Percentiles rank a stretch among this genome's conserved stretches.
These are phyloP conservation scores for Callaeas wilsoni DNA, from an alignment of 2,113 vertebrate species.

Conservation along the genomic window DNA sequence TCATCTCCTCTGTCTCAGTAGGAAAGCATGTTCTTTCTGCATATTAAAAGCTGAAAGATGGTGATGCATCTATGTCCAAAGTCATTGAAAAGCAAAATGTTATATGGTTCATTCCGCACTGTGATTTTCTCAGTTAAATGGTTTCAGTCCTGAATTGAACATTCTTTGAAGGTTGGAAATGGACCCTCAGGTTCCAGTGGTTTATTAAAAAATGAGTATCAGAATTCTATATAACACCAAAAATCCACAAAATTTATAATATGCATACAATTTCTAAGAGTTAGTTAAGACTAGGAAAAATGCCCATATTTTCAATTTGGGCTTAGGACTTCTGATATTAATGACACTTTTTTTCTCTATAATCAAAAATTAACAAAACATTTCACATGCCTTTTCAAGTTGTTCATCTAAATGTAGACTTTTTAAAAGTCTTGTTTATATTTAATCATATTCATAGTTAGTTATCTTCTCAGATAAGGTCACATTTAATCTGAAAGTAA, in stretches of 20 bases:
- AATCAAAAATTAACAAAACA: background rate
- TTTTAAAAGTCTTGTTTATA: background rate
- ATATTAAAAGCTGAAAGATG: background rate
- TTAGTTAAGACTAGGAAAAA: background rate
- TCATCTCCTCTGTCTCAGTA: background rate
- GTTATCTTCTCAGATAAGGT: background rate
- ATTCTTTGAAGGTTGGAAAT: background rate
- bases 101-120: background rate
- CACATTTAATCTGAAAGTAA: background rate
- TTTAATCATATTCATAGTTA: background rate
- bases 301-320: background rate
- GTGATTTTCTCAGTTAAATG: background rate
- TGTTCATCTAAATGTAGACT: background rate
- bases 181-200: background rate
- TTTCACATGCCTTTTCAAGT: background rate
- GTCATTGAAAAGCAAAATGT: background rate
- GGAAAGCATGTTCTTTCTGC: background rate
- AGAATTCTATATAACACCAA: background rate
- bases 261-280: background rate
- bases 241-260: background rate
- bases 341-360: fast-evolving
- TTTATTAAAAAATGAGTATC: background rate
- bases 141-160: background rate
- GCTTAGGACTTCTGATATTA: background rate
- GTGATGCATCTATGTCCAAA: background rate